Conservation (phyloP, 1,140 invertebrate genomes). For the Panagrolaimus sp. region DNA sequence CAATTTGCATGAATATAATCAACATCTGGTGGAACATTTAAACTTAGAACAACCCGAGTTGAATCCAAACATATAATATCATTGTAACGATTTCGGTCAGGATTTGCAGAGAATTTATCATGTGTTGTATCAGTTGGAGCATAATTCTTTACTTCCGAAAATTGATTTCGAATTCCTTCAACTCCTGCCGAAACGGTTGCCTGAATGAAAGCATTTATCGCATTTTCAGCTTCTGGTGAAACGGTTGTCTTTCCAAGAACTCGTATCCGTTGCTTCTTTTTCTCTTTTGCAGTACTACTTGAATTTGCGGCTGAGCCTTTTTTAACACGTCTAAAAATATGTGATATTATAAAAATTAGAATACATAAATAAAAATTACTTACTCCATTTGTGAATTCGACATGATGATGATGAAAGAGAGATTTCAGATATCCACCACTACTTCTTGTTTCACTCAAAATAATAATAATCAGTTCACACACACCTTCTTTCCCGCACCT, state of each 20-base stretch:
- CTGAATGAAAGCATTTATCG: neutral
- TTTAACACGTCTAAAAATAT: too few species aligned
- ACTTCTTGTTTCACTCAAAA: too few species aligned
- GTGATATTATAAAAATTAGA: too few species aligned
- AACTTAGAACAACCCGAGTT: neutral
- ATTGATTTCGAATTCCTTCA: neutral
- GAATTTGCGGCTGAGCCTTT: neutral
- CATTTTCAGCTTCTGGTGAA: neutral
- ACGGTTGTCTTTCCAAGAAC: neutral
- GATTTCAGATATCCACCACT: too few species aligned
- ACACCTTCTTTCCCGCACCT: too few species aligned
- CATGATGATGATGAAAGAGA: too few species aligned
- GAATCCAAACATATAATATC: slow-evolving; percentile 5
- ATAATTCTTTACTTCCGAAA: neutral
- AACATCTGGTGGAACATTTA: neutral
- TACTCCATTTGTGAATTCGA: too few species aligned
- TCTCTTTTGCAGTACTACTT: neutral
- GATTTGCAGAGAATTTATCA: neutral
- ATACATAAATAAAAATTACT: too few species aligned
- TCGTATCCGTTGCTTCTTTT: neutral
- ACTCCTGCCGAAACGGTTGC: neutral
- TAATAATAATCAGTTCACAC: too few species aligned
- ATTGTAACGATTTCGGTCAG: neutral
- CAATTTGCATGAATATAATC: slow-evolving; percentile 5
- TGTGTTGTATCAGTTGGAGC: neutral